Base-by-base conservation (phyloP, 2,113 vertebrate species). In the Poeciliopsis retropinna region DNA sequence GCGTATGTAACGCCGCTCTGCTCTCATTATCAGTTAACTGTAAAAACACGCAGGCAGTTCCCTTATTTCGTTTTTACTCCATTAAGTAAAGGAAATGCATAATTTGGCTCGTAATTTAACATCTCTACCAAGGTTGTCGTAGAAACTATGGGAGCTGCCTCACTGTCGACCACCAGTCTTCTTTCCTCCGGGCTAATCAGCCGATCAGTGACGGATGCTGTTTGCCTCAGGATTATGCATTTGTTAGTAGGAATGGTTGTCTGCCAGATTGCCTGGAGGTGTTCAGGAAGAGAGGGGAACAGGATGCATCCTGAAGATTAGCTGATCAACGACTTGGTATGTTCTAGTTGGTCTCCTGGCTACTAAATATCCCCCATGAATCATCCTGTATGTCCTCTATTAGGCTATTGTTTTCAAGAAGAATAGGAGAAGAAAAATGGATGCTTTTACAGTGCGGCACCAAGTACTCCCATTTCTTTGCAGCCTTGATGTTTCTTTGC, bases 51-150 rank as follows among this genome's bases (percentile, higher is more conserved):
- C 71, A 87, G 66, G 72, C 86, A 67, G 66, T 86, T 92, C 92
- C 83, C 85, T 76, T 89, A 90, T 92, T 32, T 34, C 9, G 11
- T 11, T 11, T 92, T 84, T 85, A 83, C 80, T 75, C 89, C 92
- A 94, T 94, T 93, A 92, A 81, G 83, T 86, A 80, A 84, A 84
- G 81, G 73, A 41, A 84, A 75, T 64, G 66, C 73, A 78, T 88
- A 88, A 92, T 91, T 87, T 85, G 64, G 39, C 73, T 85, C 76
- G 65, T 88, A 81, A 90, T 90, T 91, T 82, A 79, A 82, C 73
- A 44, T 82, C 67, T 84, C 82, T 83, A 71, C 77, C 82, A 86
- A 86, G 85, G 80, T 79, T 87, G 15, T 60, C 67, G 70, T 79
- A 63, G 73, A 63, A 85, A 81, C 88, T 67, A 86, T 69, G 15